Evolutionary conservation across 2,888 invertebrate genomes (phyloP).

Genomic region (Hermaeophaga mercurialis): DNA sequence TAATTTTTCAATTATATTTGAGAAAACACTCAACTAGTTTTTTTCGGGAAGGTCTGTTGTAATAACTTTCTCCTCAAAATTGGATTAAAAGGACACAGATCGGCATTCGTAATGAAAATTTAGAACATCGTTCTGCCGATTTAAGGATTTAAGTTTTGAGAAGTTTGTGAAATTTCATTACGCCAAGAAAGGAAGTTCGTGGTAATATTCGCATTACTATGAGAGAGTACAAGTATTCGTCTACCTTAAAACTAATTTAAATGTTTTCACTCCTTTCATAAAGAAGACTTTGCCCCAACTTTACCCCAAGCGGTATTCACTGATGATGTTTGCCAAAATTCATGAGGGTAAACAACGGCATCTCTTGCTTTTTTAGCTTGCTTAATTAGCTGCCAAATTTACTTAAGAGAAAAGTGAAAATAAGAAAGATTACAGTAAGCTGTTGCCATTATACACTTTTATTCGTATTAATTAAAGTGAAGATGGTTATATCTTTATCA

Average conservation of each 20-base stretch:
- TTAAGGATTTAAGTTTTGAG: conserved; percentile 7
- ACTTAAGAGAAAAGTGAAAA: too few species aligned
- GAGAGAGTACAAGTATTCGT: not conserved
- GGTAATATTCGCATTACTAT: not conserved
- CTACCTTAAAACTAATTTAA: conserved; percentile 1
- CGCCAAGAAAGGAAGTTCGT: not conserved
- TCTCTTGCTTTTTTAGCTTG: too few species aligned
- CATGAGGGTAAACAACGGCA: too few species aligned
- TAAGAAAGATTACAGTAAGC: too few species aligned
- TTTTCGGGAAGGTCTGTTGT: not conserved
- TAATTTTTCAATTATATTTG: not conserved
- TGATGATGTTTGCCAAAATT: too few species aligned
- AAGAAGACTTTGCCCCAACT: not conserved
- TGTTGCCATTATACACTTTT: too few species aligned
- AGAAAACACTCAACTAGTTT: not conserved
- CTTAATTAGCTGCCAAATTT: too few species aligned
- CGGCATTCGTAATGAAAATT: conserved; percentile 8
- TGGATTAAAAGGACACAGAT: conserved; percentile 4
- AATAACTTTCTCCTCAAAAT: conserved; percentile 2
- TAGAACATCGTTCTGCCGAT: conserved; percentile 1
- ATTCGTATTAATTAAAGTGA: too few species aligned
- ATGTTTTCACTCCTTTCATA: not conserved
- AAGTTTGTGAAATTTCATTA: conserved; percentile 11
- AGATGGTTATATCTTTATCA: too few species aligned
- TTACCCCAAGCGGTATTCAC: too few species aligned